Conservation (phyloP, 2,113 vertebrate species). For the Pseudorhombus dupliciocellatus region DNA sequence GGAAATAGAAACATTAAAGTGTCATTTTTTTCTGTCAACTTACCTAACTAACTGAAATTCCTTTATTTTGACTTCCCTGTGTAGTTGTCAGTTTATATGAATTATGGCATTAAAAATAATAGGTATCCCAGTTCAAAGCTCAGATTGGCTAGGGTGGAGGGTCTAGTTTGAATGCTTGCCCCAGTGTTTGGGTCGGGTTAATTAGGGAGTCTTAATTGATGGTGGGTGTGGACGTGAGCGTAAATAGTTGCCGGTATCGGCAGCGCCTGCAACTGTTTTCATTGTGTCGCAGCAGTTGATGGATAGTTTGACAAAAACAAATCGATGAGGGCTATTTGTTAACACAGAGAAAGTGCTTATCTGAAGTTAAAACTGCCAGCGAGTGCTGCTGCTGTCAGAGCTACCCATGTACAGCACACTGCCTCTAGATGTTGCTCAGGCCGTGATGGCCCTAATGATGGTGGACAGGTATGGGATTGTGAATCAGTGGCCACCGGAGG, state of each 20-base stretch:
- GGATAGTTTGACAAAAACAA: background rate
- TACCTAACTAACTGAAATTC: background rate
- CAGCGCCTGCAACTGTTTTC: background rate
- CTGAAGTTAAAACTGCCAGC: background rate
- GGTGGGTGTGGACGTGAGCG: too few relatives aligned
- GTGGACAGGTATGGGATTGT: conserved; percentile 65
- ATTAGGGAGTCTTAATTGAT: too few relatives aligned
- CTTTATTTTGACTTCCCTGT: background rate
- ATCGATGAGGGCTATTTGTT: background rate
- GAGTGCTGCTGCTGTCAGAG: conserved; percentile 14
- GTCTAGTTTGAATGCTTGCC: too few relatives aligned
- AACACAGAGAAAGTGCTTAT: background rate
- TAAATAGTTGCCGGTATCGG: background rate
- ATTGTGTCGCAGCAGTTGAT: background rate
- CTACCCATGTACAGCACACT: background rate
- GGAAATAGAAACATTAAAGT: background rate
- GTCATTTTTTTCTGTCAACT: too few relatives aligned
- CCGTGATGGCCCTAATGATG: conserved; percentile 41
- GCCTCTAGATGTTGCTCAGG: conserved; percentile 11
- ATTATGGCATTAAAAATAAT: too few relatives aligned
- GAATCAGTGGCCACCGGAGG: conserved; percentile 54
- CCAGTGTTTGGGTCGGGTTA: too few relatives aligned
- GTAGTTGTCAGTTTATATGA: background rate
- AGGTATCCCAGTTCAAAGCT: too few relatives aligned
- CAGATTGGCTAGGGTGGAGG: too few relatives aligned